These are phyloP conservation scores for Carposina sasakii DNA, from an alignment of 1,140 invertebrate species.

Conservation along the genomic window DNA sequence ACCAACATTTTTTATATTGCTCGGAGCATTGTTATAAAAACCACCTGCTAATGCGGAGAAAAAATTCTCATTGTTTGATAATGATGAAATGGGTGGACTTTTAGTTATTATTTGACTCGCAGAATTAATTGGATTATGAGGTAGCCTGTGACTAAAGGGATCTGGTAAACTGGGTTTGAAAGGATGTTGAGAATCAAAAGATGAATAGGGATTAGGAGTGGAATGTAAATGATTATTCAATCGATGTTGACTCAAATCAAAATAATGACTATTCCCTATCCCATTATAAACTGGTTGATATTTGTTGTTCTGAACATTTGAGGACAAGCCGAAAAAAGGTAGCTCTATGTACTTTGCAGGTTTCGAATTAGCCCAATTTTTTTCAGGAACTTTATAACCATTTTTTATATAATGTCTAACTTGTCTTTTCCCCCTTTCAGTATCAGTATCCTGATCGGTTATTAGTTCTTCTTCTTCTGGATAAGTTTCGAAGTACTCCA, in stretches of 20 bases:
- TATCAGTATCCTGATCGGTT: constrained; percentile 40
- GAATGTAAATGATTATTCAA: constrained; percentile 26
- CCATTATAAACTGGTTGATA: constrained; percentile 31
- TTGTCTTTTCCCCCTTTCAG: constrained; percentile 68
- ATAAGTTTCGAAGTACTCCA: constrained; percentile 50
- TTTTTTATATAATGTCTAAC: constrained; percentile 59
- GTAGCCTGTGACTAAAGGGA: constrained; percentile 31
- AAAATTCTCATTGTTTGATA: constrained; percentile 57
- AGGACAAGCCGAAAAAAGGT: no score
- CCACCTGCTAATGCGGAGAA: constrained; percentile 70
- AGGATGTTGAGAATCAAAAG: constrained; percentile 29
- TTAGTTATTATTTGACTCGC: constrained; percentile 65
- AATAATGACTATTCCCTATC: constrained; percentile 28
- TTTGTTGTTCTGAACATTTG: constrained; percentile 38
- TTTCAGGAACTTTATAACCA: constrained; percentile 38
- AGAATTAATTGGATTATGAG: constrained; percentile 31
- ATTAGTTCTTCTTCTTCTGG: constrained; percentile 32
- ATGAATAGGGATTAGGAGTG: constrained; percentile 30
- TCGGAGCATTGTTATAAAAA: constrained; percentile 71
- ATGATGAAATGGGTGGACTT: constrained; percentile 68
- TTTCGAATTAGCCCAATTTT: constrained; percentile 40
- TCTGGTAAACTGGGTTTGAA: constrained; percentile 56
- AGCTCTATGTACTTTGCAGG: no score
- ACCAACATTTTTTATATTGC: constrained; percentile 20
- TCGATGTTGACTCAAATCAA: no score